Conservation (phyloP, 2,888 invertebrate species). For the Tribolium freemani region DNA sequence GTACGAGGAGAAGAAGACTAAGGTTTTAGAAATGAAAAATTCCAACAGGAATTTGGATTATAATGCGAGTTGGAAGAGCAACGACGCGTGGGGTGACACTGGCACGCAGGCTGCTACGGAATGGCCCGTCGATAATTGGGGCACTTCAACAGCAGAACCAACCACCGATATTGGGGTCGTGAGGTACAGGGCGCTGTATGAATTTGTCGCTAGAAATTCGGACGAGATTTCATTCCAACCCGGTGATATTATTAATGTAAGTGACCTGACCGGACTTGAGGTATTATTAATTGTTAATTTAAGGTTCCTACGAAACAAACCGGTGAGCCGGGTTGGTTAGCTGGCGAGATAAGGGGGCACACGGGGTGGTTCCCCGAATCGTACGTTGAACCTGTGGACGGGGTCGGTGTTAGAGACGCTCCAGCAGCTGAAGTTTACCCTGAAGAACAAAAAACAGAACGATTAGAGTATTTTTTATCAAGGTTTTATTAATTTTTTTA, state of each 20-base stretch:
- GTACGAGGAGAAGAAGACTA: constrained; percentile 78
- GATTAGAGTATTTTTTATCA: constrained; percentile 68
- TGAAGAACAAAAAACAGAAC: constrained; percentile 59
- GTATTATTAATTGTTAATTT: neutral
- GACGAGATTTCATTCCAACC: constrained; percentile 96
- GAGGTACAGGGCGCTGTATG: constrained; percentile 92
- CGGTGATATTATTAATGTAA: constrained; percentile 90
- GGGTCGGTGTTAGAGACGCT: constrained; percentile 64
- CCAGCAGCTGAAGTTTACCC: constrained; percentile 54
- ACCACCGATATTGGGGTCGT: constrained; percentile 65
- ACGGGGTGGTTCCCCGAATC: constrained; percentile 98
- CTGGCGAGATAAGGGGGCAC: constrained; percentile 90
- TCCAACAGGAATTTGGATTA: constrained; percentile 63
- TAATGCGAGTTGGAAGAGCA: constrained; percentile 72
- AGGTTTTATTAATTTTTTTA: neutral
- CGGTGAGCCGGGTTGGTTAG: constrained; percentile 98
- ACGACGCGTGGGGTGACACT: constrained; percentile 69
- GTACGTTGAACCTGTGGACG: constrained; percentile 85
- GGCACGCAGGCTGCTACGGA: constrained; percentile 56
- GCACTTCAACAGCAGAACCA: constrained; percentile 54
- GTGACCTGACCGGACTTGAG: constrained; percentile 48
- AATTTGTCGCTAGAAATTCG: constrained; percentile 90
- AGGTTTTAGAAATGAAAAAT: constrained; percentile 68
- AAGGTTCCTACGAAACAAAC: constrained; percentile 82
- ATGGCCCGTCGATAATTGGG: constrained; percentile 70